Evolutionary conservation across 2,113 vertebrate species (phyloP), one percentile per base, ranked within the genome.

Genomic region (Mormyrus iriodes): DNA sequence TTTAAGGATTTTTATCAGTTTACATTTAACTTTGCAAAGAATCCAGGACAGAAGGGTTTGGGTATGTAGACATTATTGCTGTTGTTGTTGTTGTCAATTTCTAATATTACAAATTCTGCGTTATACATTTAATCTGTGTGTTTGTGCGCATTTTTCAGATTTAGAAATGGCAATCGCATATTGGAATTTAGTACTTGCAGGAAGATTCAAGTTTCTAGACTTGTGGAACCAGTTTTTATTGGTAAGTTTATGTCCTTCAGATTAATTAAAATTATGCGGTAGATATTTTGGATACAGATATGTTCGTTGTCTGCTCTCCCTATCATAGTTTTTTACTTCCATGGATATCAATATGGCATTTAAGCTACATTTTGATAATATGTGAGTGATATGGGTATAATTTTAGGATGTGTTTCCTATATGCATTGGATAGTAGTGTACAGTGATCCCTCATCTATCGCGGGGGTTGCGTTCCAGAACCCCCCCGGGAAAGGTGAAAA

Each of bases 1-100:
- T 97, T 97, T 96, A 97, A 97, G 94, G 97, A 97, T 95, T 97
- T 97, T 95, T 97, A 97, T 95, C 97, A 97, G 93, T 97, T 97
- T 96, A 97, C 97, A 93, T 97, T 97, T 96, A 97, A 97, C 94
- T 97, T 97, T 92, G 96, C 96, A 92, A 97, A 97, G 95, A 97
- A 97, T 91, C 97, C 97, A 0, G 97, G 96, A 92, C 96, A 97
- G 92, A 97, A 97, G 92, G 96, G 96, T 94, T 96, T 97, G 96
- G 97, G 97, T 97, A 96, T 92, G 97, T 96, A 90, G 89, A 52
- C 42, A 55, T 42, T 69, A 19, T 79, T 0, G 10, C 52, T 55
- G 24, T 27, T 83, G 4, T 61, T 88, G 39, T 55, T 42, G 17
- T 46, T 55, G 3, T 21, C 44, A 13, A 65, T 51, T 42, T 19